Evolutionary conservation across 2,797 vertebrate species (phyloP).

Genomic region (Manis javanica): DNA sequence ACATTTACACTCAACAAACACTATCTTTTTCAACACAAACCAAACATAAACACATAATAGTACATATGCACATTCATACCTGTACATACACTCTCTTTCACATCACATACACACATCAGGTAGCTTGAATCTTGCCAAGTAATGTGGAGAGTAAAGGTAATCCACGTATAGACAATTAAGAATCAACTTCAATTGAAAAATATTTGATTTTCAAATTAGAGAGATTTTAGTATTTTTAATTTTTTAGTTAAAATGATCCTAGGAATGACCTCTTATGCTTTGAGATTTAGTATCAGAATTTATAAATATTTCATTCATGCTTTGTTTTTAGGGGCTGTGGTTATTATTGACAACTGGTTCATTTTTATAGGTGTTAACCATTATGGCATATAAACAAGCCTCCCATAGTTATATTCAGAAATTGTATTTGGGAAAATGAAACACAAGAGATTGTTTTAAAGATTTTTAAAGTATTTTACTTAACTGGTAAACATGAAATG

Average conservation of each 20-base stretch:
- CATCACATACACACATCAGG: background rate
- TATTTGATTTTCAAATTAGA: slow-evolving; percentile 50
- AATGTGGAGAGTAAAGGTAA: background rate
- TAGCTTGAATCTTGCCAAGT: background rate
- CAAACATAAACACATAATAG: background rate
- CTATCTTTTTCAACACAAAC: background rate
- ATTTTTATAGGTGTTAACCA: slow-evolving; percentile 28
- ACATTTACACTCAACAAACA: background rate
- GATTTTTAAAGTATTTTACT: background rate
- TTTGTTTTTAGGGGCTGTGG: slow-evolving; percentile 52
- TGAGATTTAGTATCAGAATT: slow-evolving; percentile 30
- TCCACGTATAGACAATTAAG: background rate
- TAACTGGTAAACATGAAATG: background rate
- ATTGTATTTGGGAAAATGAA: background rate
- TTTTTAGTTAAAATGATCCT: background rate
- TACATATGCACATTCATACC: background rate
- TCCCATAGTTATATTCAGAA: background rate
- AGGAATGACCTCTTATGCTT: slow-evolving; percentile 9
- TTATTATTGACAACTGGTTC: slow-evolving; percentile 5
- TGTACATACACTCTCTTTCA: background rate
- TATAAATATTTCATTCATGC: slow-evolving; percentile 14
- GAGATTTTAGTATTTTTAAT: slow-evolving; percentile 1
- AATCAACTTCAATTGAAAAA: slow-evolving; percentile 14
- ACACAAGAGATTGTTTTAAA: background rate
- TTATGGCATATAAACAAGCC: background rate